Conservation (phyloP, 2,888 invertebrate genomes). For the Acheta domesticus region DNA sequence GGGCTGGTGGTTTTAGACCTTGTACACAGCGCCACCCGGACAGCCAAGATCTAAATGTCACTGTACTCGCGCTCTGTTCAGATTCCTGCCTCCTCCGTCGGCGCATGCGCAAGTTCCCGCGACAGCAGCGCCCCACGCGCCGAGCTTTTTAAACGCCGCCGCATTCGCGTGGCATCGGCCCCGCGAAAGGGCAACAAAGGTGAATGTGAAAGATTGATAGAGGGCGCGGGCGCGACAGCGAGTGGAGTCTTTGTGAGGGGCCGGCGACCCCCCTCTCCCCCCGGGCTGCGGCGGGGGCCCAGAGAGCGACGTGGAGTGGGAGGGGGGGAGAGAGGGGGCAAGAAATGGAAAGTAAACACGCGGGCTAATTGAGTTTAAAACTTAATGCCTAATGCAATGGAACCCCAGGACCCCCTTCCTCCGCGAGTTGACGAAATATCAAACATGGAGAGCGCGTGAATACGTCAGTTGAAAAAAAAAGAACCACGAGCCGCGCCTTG, state of each 20-base stretch:
- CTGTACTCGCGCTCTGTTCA: too few species aligned
- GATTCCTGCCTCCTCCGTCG: too few species aligned
- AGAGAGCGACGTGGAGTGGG: neutral
- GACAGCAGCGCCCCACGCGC: too few species aligned
- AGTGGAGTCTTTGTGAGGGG: too few species aligned
- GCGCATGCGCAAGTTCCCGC: too few species aligned
- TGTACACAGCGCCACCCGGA: too few species aligned
- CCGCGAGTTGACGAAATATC: neutral
- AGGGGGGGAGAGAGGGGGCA: neutral
- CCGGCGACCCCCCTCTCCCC: neutral
- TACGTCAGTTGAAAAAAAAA: neutral
- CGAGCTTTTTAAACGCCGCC: too few species aligned
- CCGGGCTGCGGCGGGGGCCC: neutral
- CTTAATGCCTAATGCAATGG: slow-evolving; percentile 18
- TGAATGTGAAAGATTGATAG: neutral
- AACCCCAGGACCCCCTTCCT: neutral
- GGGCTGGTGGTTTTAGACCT: too few species aligned
- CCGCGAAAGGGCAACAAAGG: slow-evolving; percentile 2
- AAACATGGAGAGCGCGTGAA: neutral
- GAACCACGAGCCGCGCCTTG: neutral
- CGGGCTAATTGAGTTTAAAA: slow-evolving; percentile 7
- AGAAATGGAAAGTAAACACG: slow-evolving; percentile 9
- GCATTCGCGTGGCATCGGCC: too few species aligned
- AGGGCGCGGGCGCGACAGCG: neutral
- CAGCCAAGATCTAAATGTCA: too few species aligned